A percentile compares a stretch with the other conserved stretches of the same genome.
Conservation (phyloP, 2,113 vertebrate genomes). For the Poecile atricapillus region DNA sequence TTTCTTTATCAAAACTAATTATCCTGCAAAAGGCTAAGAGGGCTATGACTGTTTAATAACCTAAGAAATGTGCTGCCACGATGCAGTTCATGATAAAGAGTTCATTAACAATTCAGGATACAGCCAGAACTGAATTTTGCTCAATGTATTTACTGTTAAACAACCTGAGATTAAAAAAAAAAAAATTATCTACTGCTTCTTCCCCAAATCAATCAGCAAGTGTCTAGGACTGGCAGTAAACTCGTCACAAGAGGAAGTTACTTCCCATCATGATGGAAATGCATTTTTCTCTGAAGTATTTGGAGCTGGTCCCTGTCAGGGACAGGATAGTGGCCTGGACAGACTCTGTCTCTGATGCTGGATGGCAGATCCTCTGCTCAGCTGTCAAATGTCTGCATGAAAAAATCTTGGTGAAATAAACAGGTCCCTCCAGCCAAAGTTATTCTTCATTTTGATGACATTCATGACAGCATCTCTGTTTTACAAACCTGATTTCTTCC, state of each 20-base stretch:
- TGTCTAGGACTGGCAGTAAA: not conserved
- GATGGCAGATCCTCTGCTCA: not conserved
- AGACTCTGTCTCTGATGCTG: not conserved
- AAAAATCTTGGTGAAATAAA: not conserved
- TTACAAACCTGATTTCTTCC: slow-evolving; percentile 23
- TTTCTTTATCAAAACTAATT: not conserved
- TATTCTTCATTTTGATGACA: not conserved
- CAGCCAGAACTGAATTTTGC: not conserved
- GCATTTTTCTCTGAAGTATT: not conserved
- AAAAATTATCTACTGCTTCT: not conserved
- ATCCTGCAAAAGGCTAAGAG: not conserved
- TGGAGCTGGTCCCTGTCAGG: not conserved
- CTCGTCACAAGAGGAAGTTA: not conserved
- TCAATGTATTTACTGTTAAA: not conserved
- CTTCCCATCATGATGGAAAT: not conserved
- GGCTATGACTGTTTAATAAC: not conserved
- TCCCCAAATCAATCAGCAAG: not conserved
- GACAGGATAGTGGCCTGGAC: not conserved
- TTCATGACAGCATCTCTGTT: slow-evolving; percentile 18
- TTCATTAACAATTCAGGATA: not conserved
- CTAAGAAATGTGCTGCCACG: not conserved
- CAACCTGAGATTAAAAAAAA: not conserved
- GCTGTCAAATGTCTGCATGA: not conserved
- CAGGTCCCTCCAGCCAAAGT: not conserved
- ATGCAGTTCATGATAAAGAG: not conserved